Evolutionary conservation across 2,797 vertebrate species (phyloP), one percentile per base, ranked within the genome.

Genomic region (Melanotaenia boesemani): DNA sequence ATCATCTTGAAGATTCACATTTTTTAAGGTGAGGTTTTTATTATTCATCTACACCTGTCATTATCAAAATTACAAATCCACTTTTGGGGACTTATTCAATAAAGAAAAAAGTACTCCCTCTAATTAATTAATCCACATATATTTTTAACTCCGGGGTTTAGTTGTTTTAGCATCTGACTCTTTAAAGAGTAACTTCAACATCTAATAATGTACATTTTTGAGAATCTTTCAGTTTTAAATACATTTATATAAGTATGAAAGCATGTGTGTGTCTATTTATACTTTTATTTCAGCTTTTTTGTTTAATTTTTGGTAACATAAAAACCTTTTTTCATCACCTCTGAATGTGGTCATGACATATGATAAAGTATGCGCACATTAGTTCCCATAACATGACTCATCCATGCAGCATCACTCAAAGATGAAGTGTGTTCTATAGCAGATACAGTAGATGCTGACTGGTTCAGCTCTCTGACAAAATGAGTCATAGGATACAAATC

Each of bases 401-500:
- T 64, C 24, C 20, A n/a, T 10, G 63, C 46, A 30, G 3, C 67
- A 78, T 78, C 22, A 82, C 65, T 72, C 74, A 76, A 63, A 70
- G 0, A 63, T 80, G 8, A 68, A 62, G 62, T 30, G 32, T 63
- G 65, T 70, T 50, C 73, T 68, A 54, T 69, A 54, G 52, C 59
- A 76, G 68, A 70, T 70, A n/a, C 32, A 39, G 74, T 58, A 13
- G 22, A 77, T 71, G 37, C 73, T 69, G 0, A 30, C 59, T 87
- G 88, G 87, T 69, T 87, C 77, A 66, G 62, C 81, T 63, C 66
- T 77, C 70, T 66, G 59, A 48, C 60, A 50, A 70, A 69, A 61
- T 74, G 63, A 84, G 57, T 86, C 76, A 83, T 15, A 63, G 30
- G 12, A 69, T 24, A 18, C 41, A 44, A 72, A 81, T 72, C 46